These are phyloP conservation scores for Dasypogon diadema DNA, from an alignment of 2,888 invertebrate species.

Conservation along the genomic window DNA sequence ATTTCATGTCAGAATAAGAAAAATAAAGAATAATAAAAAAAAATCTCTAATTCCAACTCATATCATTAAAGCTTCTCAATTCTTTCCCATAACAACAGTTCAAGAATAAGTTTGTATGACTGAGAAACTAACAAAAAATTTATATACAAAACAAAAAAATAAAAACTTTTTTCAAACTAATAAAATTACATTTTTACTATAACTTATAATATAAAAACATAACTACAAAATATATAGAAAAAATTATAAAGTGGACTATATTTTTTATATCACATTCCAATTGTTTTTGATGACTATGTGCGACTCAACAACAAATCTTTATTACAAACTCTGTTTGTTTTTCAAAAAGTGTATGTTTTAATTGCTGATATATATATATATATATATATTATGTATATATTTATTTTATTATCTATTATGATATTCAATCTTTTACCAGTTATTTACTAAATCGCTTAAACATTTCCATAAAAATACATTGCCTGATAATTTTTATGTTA, in stretches of 20 bases:
- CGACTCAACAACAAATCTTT: constrained; percentile 56
- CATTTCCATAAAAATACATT: constrained; percentile 31
- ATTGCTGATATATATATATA: constrained; percentile 26
- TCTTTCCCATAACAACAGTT: constrained; percentile 26
- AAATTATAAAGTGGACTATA: constrained; percentile 65
- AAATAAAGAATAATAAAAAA: constrained; percentile 11
- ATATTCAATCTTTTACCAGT: constrained; percentile 21
- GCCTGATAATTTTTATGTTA: constrained; percentile 26
- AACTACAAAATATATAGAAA: constrained; percentile 46
- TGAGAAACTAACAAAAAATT: constrained; percentile 37
- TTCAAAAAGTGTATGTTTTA: constrained; percentile 17
- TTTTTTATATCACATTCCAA: constrained; percentile 69
- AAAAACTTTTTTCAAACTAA: constrained; percentile 13
- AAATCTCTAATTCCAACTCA: constrained; percentile 5
- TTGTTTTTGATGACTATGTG: constrained; percentile 63
- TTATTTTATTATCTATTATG: not conserved
- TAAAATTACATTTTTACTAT: constrained; percentile 43
- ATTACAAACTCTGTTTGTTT: constrained; percentile 37
- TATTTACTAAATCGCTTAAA: not conserved
- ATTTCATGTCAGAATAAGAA: not conserved
- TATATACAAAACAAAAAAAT: constrained; percentile 40
- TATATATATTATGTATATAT: constrained; percentile 19
- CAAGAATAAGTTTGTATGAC: constrained; percentile 30
- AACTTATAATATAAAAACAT: constrained; percentile 43
- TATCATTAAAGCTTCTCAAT: constrained; percentile 38